Evolutionary conservation across 2,888 invertebrate species (phyloP), one percentile per base, ranked within the genome.

Genomic region (Amiota minor): DNA sequence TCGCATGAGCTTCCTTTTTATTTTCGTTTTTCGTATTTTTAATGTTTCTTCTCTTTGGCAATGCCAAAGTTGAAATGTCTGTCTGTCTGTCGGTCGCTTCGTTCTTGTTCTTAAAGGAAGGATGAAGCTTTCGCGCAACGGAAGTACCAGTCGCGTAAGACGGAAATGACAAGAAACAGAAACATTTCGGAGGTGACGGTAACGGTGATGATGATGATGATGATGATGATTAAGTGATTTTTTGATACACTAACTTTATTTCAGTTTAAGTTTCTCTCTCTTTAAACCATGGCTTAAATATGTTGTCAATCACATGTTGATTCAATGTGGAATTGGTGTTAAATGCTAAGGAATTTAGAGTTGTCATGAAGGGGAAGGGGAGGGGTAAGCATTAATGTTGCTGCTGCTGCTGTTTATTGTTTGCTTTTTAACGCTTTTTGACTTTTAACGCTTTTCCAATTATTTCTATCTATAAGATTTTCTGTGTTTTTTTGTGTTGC

Each of bases 261-360:
- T n/a, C n/a, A 35, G 35, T 35, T 35, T 35, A 2, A 35, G 35
- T 35, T 35, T 35, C 68, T 75, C 72, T 56, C n/a, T 11, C 59
- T 20, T 59, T 59, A 59, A 35, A 16, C 23, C 23, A 20, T 59
- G 59, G 20, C 59, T 77, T 79, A 74, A 81, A 79, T 76, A 78
- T 78, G 76, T 77, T 82, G 85, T 81, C 87, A 85, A 83, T 87
- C 83, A 81, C 72, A 68, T 78, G 76, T 74, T 76, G 68, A 75
- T 72, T 20, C 55, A 23, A 50, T 20, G 6, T 20, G 59, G 18
- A 16, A 20, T 16, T 59, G 50, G 67, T 68, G 59, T 11, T 59
- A 20, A 14, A 53, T 53, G 59, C 56, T 16, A 20, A 10, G 23
- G 8, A 9, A 11, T 18, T n/a, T n/a, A 11, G 53, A n/a, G 53